phyloP scores from a whole-genome alignment of 2,113 vertebrate species.

The Spea bombifrons region DNA sequence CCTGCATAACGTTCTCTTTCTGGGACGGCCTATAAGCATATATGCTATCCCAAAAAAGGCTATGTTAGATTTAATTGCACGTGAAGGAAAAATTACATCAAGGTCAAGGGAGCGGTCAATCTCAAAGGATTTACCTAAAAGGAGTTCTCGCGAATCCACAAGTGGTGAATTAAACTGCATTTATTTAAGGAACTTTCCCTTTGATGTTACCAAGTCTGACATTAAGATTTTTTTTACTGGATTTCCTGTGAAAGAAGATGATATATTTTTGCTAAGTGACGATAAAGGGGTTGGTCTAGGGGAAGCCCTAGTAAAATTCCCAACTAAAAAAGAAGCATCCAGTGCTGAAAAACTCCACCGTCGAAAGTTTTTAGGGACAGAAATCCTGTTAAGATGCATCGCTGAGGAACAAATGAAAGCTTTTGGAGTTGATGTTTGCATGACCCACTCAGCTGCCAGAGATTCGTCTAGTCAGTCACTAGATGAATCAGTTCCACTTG shows the following conservation, averaged over 20 bases:
- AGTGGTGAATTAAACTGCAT: conserved; percentile 71
- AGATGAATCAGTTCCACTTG: neutral
- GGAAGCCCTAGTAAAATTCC: conserved; percentile 80
- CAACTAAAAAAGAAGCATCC: conserved; percentile 68
- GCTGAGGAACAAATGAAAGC: conserved; percentile 82
- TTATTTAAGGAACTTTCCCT: conserved; percentile 81
- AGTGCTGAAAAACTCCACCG: conserved; percentile 73
- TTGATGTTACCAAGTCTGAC: conserved; percentile 72
- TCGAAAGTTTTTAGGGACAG: conserved; percentile 68
- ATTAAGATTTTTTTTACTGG: conserved; percentile 72
- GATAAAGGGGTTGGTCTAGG: conserved; percentile 74
- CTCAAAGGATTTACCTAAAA: conserved; percentile 54
- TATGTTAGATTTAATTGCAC: conserved; percentile 74
- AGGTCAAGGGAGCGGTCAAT: conserved; percentile 46
- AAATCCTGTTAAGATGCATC: conserved; percentile 80
- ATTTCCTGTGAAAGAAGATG: conserved; percentile 62
- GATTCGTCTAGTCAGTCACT: neutral
- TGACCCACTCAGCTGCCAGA: neutral
- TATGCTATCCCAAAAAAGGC: conserved; percentile 83
- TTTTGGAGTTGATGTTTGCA: conserved; percentile 64
- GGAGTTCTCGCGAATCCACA: conserved; percentile 58
- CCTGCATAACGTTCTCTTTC: conserved; percentile 71
- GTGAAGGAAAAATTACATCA: conserved; percentile 56
- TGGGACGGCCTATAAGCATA: conserved; percentile 68
- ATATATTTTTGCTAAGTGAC: conserved; percentile 74